Evolutionary conservation across 2,888 invertebrate species (phyloP).

Genomic region (Candidula unifasciata): DNA sequence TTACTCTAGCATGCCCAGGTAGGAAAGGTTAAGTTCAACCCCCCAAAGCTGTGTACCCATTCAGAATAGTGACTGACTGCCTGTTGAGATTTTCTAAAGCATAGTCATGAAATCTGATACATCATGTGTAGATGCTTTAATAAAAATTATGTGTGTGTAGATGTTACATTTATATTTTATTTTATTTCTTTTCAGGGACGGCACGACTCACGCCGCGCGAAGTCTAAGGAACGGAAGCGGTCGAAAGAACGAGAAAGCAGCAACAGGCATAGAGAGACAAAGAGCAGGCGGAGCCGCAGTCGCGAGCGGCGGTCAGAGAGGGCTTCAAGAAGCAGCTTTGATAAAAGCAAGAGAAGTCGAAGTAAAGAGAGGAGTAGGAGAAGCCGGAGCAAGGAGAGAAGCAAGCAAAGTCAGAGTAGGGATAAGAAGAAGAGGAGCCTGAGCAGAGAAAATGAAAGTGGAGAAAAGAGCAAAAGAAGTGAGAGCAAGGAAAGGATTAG

Average conservation of each 20-base stretch:
- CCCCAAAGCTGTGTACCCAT: no score
- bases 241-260: constrained; percentile 50
- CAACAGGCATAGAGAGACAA: constrained; percentile 37
- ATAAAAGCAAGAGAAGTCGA: constrained; percentile 49
- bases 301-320: constrained; percentile 52
- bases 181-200: constrained; percentile 39
- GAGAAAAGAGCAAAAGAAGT: constrained; percentile 12
- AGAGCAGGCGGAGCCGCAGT: constrained; percentile 27
- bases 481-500: constrained; percentile 1
- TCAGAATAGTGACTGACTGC: no score
- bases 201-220: constrained; percentile 54
- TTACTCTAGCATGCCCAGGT: no score
- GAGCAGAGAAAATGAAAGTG: constrained; percentile 48
- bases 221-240: constrained; percentile 48
- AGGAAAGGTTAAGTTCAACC: no score
- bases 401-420: constrained; percentile 45
- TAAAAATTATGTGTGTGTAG: background rate
- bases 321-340: constrained; percentile 48
- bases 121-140: background rate
- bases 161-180: background rate
- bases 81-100: no score
- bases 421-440: constrained; percentile 16
- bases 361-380: constrained; percentile 55
- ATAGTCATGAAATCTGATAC: no score
- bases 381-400: constrained; percentile 51